Base-by-base conservation (phyloP, 2,113 vertebrate species). In the Octodon degus region DNA sequence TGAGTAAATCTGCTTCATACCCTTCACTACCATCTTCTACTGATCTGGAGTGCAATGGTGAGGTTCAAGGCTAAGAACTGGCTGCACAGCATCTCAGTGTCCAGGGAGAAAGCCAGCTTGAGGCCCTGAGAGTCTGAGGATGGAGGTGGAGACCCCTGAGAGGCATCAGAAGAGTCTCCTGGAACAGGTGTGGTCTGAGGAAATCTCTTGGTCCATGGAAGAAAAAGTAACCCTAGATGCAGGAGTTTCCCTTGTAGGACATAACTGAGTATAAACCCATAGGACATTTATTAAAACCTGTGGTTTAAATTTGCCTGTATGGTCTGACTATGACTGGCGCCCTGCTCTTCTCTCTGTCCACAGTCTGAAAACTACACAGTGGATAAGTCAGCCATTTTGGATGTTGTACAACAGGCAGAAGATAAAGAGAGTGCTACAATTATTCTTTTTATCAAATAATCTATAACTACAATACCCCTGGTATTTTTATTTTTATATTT, bases 381-480 rank as follows among this genome's bases (percentile, higher is more conserved):
- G 13, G 50, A 53, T 12, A 55, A 90, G 22, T 6, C 50, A 77
- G 30, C 43, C 34, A 53, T 82, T 85, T 74, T 79, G 62, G 65
- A 63, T 65, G 63, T 24, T 65, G 32, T 63, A n/a, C 27, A 40
- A 55, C 4, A 80, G 53, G 43, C 55, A 90, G 74, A 50, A 67
- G n/a, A n/a, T 43, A 27, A 30, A 25, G 24, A 11, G 22, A 82
- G 50, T 37, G 40, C 70, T 1, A 2, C 3, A 19, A 19, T 50
- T 79, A 79, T 77, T 37, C 84, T 90, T 67, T 34, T 82, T 81
- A 76, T 19, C 25, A 34, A 84, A 40, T 82, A 19, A 91, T 55
- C 58, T 90, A 37, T 82, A 72, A 74, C 87, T 62, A 85, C 72
- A 82, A 88, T 67, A 80, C 12, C 40, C 17, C 12, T 16, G 7